Base-by-base conservation (phyloP, 2,797 vertebrate species). In the Anomalospiza imberbis region DNA sequence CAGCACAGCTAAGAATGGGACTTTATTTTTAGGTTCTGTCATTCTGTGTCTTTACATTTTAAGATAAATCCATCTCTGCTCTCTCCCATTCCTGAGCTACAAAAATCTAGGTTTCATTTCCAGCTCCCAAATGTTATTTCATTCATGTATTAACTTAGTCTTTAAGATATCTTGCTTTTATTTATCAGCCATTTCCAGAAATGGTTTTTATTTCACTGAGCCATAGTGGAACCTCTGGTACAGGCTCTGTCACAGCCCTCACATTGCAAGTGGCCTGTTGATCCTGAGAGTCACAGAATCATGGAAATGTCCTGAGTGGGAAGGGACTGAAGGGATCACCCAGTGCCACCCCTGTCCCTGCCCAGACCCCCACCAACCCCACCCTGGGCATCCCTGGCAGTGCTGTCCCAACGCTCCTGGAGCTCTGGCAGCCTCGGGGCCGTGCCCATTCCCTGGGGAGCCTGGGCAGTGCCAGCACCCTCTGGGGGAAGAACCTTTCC, bases 1-100 rank as follows among this genome's bases (percentile, higher is more conserved):
- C 89, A 85, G 74, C 84, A 79, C 71, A 82, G 86, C 85, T 87
- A 93, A 85, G 72, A 92, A 89, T 38, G 83, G 91, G 61, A 80
- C 94, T 94, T 91, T 96, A 94, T 94, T 94, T 94, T 97, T 94
- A 94, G 83, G 34, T 77, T 88, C 74, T 94, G 89, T 93, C 93
- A 88, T 44, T 90, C 45, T 26, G 24, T 44, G 62, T 45, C 71
- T 90, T 95, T 89, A 66, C 77, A 42, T 94, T 95, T 94, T 55
- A 88, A 94, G 88, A 94, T 72, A 96, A 95, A 93, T 79, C 85
- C 77, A 32, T 90, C 88, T 87, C 89, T 57, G 42, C 91, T 90
- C 48, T 88, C 91, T 94, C 83, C 65, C 12, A 5, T 85, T 95
- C 61, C 77, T 51, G 67, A 90, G 94, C 42, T 85, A 87, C 77